Conservation (phyloP, 2,113 vertebrate genomes). For the Poeciliopsis turrubarensis region DNA sequence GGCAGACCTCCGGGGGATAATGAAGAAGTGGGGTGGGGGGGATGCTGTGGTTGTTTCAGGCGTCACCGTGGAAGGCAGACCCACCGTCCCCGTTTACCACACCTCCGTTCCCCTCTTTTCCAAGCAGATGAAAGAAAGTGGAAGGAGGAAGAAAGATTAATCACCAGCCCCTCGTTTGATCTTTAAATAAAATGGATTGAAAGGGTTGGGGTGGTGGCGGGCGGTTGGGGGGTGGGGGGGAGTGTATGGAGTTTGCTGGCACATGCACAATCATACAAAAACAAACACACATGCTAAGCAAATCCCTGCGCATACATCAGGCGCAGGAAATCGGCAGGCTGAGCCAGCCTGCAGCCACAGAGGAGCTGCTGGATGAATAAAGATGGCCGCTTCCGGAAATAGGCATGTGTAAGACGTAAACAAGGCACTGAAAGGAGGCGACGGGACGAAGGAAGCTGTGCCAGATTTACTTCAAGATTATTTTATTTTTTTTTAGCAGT, state of each 20-base stretch:
- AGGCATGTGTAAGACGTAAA: constrained; percentile 66
- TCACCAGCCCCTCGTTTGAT: constrained; percentile 81
- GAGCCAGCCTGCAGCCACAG: constrained; percentile 69
- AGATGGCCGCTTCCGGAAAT: constrained; percentile 74
- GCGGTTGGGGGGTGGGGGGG: constrained; percentile 55
- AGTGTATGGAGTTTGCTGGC: constrained; percentile 47
- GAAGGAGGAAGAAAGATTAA: constrained; percentile 76
- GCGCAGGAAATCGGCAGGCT: constrained; percentile 43
- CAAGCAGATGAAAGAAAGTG: constrained; percentile 77
- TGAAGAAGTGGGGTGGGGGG: constrained; percentile 24
- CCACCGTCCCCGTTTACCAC: constrained; percentile 49
- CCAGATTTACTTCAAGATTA: constrained; percentile 39
- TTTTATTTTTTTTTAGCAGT: not conserved
- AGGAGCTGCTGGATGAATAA: constrained; percentile 75
- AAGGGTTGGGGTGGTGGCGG: constrained; percentile 61
- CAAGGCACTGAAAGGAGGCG: constrained; percentile 46
- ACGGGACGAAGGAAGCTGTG: constrained; percentile 31
- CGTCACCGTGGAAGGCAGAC: constrained; percentile 53
- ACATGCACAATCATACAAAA: constrained; percentile 50
- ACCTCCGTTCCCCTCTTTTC: constrained; percentile 54
- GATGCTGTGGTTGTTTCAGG: constrained; percentile 71
- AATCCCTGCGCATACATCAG: constrained; percentile 21
- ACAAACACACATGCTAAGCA: constrained; percentile 26
- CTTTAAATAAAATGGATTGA: constrained; percentile 82
- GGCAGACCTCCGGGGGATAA: constrained; percentile 49